Evolutionary conservation across 2,113 vertebrate genomes (phyloP).

Genomic region (human): DNA sequence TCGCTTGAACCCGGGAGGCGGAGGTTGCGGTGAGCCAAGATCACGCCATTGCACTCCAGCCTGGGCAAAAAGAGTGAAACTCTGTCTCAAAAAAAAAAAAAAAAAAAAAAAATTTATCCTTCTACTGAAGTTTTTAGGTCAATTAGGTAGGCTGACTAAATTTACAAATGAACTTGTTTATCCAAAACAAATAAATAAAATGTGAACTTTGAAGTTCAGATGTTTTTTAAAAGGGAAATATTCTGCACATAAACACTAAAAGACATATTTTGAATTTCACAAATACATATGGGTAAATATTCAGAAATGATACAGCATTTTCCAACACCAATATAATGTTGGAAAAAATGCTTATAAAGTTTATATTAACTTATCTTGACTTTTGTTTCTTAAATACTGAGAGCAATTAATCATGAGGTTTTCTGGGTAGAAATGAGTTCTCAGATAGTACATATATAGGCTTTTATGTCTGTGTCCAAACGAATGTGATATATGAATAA

Average conservation of each 20-base stretch:
- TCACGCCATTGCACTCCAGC: too few relatives aligned
- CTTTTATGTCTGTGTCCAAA: neutral
- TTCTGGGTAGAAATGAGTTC: neutral
- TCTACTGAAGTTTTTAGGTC: too few relatives aligned
- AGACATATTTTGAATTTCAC: neutral
- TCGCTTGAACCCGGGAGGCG: too few relatives aligned
- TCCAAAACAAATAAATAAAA: neutral
- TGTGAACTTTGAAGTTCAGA: neutral
- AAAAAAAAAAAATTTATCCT: too few relatives aligned
- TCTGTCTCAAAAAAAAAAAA: too few relatives aligned
- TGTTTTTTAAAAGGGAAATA: neutral
- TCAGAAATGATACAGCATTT: neutral
- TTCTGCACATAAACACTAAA: neutral
- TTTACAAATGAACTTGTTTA: too few relatives aligned
- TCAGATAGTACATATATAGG: neutral
- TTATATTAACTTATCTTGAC: neutral
- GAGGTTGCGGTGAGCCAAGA: too few relatives aligned
- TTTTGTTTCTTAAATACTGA: neutral
- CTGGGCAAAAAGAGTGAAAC: too few relatives aligned
- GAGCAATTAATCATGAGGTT: neutral
- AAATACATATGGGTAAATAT: neutral
- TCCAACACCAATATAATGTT: neutral
- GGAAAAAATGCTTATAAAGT: neutral
- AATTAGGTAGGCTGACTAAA: too few relatives aligned
- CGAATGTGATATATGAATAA: constrained; percentile 64